Base-by-base conservation (phyloP, 1,140 invertebrate genomes). In the Cydia splendana region DNA sequence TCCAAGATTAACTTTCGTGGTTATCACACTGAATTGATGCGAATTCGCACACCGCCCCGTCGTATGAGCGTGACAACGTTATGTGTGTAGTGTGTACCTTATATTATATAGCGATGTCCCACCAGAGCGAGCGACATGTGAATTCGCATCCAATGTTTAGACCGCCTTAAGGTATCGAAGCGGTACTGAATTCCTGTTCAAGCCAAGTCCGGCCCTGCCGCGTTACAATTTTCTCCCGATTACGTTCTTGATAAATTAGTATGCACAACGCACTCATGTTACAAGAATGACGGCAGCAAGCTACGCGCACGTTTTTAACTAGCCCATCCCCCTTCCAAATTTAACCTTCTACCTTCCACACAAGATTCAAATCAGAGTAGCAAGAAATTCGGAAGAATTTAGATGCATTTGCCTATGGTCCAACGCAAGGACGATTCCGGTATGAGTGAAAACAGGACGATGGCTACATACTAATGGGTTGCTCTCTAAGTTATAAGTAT, bases 401-500 rank as follows among this genome's bases (percentile, higher is more conserved):
- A 80, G 84, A 78, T 79, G 57, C 76, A 81, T 82, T 78, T 87
- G 85, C 85, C 85, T 85, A 82, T 79, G 76, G 74, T 86, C 82
- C 85, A 91, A 91, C 88, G 80, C 86, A 86, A 86, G 82, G 83
- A 81, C 80, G 77, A 82, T 84, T 90, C 85, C 87, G 88, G 86
- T 84, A 78, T 77, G 79, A 89, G 91, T 91, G 91, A 91, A 93
- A 93, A 81, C 76, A 76, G 75, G 6, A 88, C 90, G 85, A 79
- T 18, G 76, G 84, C 77, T 88, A 87, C 90, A 92, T 92, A 91
- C 87, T 87, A 91, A 91, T 91, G 78, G 12, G 48, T 20, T 75
- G n/a, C 51, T 53, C 78, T 86, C 78, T 87, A 91, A 87, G 88
- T 91, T 93, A 93, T 93, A 93, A 91, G 89, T 91, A 91, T 90